Evolutionary conservation across 2,888 invertebrate genomes (phyloP), one percentile per base, ranked within the genome.

Genomic region (Ophion slaviceki): DNA sequence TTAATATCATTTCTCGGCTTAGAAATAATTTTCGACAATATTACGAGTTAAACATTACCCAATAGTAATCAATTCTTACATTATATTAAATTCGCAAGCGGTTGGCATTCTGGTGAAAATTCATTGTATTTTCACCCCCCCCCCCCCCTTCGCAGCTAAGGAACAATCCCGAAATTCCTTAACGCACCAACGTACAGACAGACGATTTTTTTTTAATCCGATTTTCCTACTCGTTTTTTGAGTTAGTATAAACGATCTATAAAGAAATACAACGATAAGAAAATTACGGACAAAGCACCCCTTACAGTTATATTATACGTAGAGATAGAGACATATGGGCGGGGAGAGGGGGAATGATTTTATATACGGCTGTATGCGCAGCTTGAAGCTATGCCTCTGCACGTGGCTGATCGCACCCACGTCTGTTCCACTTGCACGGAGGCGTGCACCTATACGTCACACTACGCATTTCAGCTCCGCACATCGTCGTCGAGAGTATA

Each of bases 361-460:
- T 40, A 40, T 40, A 40, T 17, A 53, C 14, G 47, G 47, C 14
- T 53, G 53, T 53, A 53, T 14, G 11, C 53, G 53, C 14, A 14
- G 17, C 53, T 53, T 17, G 53, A 66, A 36, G 24, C 8, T 8
- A 1, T 6, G 24, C 61, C 40, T 61, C 2, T 40, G n/a, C 61
- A 62, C 74, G 24, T 36, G 72, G 40, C 74, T 45, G 74, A 62
- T 45, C 11, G 40, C 14, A 67, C n/a, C 57, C 36, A 57, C 76
- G 67, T 20, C 36, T 57, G 75, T 67, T 68, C 68, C 47, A 67
- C 66, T 67, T 47, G 47, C n/a, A 10, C 20, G 7, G 28, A 64
- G 40, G 32, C 64, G 32, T 14, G 64, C 64, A 53, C 10, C 24
- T n/a, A 32, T 53, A 53, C 53, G 53, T 53, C 53, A 53, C 53